phyloP scores from a whole-genome alignment of 2,888 invertebrate genomes.

The Clepsis dumicolana region DNA sequence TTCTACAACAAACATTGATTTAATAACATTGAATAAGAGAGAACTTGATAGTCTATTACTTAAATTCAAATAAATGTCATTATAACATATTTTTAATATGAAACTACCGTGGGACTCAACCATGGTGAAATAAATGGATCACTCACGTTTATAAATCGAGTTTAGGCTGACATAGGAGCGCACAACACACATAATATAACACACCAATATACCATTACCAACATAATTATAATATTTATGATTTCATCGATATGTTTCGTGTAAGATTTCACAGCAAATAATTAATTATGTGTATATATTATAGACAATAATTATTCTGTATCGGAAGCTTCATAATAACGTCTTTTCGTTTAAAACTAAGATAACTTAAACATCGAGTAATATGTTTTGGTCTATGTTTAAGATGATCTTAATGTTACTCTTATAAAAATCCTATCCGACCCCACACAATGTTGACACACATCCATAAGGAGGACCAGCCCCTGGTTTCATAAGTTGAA shows the following conservation, averaged over 20 bases:
- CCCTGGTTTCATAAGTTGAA: slow-evolving; percentile 70
- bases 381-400: slow-evolving; percentile 17
- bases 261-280: not conserved
- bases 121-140: too few species aligned
- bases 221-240: not conserved
- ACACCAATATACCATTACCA: not conserved
- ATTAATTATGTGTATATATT: not conserved
- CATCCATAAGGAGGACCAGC: slow-evolving; percentile 67
- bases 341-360: not conserved
- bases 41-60: not conserved
- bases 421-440: slow-evolving; percentile 31
- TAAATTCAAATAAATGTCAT: not conserved
- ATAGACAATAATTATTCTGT: not conserved
- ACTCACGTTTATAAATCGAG: too few species aligned
- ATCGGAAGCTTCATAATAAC: not conserved
- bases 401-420: slow-evolving; percentile 12
- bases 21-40: not conserved
- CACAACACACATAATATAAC: too few species aligned
- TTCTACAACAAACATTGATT: too few species aligned
- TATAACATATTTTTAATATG: too few species aligned
- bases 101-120: too few species aligned
- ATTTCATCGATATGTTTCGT: not conserved
- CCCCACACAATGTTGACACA: slow-evolving; percentile 54
- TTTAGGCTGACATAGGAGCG: too few species aligned
- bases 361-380: slow-evolving; percentile 5